Base-by-base conservation (phyloP, 2,797 vertebrate species). In the Hippoglossus hippoglossus region DNA sequence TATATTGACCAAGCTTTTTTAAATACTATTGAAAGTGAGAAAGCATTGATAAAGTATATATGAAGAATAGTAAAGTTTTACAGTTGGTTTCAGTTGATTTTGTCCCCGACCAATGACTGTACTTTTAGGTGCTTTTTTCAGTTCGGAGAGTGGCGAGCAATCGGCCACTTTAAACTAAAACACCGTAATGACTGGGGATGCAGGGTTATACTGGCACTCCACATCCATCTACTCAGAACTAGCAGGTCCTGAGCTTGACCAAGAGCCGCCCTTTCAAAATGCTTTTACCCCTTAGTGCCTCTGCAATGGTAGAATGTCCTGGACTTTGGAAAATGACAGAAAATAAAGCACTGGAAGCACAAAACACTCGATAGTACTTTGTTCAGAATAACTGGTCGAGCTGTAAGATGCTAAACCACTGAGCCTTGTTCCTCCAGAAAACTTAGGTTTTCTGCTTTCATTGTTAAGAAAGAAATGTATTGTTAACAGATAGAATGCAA, bases 141-240 rank as follows among this genome's bases (percentile, higher is more conserved):
- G 57, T 68, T 56, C 28, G 58, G 69, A 91, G 90, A 93, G 90
- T 90, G 84, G 85, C 89, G 84, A 87, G 85, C 89, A 94, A 87
- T 93, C 86, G 84, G 84, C 83, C 90, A 94, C 88, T 94, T 94
- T 91, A 90, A 90, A 86, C 87, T 87, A 87, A 94, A 91, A 92
- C 82, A 90, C 89, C 76, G 86, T 93, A 94, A 94, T 94, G 91
- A 89, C 67, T 85, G 86, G 90, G 73, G 67, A 90, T 86, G 89
- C 79, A 81, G 89, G 76, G 83, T 89, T 86, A 86, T 86, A 90
- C 90, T 89, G 85, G 90, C 88, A 91, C 92, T 93, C 87, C 86
- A 93, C 82, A 89, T 93, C 88, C 91, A 94, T 95, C 90, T 91
- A 77, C 77, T 87, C 88, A 90, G 87, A 92, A 79, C 87, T 76